Conservation (phyloP, 2,113 vertebrate species). For the Notiomystis cincta region DNA sequence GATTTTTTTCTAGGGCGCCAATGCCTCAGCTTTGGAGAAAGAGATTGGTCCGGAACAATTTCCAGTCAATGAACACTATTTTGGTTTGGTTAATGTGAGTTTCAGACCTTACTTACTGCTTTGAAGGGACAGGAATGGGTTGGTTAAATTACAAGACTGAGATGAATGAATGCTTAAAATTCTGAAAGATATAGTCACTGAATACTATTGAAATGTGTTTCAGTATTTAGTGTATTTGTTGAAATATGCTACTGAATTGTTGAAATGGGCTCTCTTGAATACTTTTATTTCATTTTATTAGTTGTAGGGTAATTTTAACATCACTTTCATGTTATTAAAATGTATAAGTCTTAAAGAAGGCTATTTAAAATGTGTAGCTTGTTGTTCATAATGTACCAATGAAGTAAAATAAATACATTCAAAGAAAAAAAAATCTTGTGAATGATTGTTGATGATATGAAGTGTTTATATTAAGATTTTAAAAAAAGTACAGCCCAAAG, state of each 20-base stretch:
- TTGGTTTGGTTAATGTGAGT: conserved; percentile 87
- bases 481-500: neutral
- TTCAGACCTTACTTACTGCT: neutral
- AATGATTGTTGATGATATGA: neutral
- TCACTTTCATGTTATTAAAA: neutral
- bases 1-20: conserved; percentile 75
- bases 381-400: neutral
- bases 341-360: neutral
- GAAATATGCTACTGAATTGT: neutral
- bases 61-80: conserved; percentile 85
- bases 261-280: neutral
- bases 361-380: neutral
- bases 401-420: neutral
- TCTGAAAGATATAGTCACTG: neutral
- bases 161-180: neutral
- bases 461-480: neutral
- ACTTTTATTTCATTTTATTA: neutral
- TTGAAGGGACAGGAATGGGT: neutral
- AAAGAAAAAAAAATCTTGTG: neutral
- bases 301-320: neutral
- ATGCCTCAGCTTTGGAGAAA: conserved; percentile 89
- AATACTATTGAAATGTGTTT: neutral
- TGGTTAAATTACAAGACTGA: neutral
- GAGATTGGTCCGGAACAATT: conserved; percentile 88
- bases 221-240: neutral